Base-by-base conservation (phyloP, 2,113 vertebrate genomes). In the Caretta caretta region DNA sequence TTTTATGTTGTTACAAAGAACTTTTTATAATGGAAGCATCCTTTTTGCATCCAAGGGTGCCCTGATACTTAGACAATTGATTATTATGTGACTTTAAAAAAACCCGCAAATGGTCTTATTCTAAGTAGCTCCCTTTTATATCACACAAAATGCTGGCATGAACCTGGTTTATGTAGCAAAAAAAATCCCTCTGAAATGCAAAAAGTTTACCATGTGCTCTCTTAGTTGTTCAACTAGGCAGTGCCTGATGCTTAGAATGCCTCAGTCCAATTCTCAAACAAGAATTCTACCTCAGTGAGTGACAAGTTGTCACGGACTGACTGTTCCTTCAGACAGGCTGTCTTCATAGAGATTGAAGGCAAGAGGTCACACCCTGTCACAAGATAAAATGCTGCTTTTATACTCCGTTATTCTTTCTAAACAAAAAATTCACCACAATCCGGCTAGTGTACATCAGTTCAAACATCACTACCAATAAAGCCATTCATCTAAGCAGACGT, bases 281-380 rank as follows among this genome's bases (percentile, higher is more conserved):
- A 85, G 79, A 78, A 25, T 92, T 72, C 88, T 85, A 22, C 22
- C 65, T 89, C 59, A 75, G 49, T 84, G 90, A 97, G 59, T 31
- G 87, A 94, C 80, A 93, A 83, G 54, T 92, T 91, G 80, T 80
- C 88, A 94, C 2, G 10, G 62, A 86, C 65, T 89, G 50, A 22
- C 87, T 81, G 88, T 80, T 94, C 57, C 59, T 46, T 96, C 80
- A 91, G 46, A 93, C 92, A 92, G 51, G 29, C 78, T 95, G 59
- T 89, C 95, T 89, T 86, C 59, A 89, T 13, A 38, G 69, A 93
- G 90, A 96, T 82, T 42, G n/a, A 94, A 97, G 88, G 83, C 49
- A 90, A 56, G 53, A 91, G 80, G 78, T 96, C 91, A 91, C 79
- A 94, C 96, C 90, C 95, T 95, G 80, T 83, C 91, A 82, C 81